phyloP scores from a whole-genome alignment of 2,888 invertebrate species.

The Ochlodes sylvanus region DNA sequence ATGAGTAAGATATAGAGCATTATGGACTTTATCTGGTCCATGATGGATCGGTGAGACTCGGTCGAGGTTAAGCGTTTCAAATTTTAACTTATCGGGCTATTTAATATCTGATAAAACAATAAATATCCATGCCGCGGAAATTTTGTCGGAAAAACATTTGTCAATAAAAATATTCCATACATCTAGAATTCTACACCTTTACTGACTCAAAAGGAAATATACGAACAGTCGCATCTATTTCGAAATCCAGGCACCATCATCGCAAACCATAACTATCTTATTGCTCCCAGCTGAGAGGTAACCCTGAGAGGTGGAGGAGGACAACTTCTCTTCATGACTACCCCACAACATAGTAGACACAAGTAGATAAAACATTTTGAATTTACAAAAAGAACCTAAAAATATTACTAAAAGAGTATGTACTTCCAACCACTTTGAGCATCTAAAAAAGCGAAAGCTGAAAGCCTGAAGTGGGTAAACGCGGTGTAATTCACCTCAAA shows the following conservation, averaged over 20 bases:
- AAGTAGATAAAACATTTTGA: not conserved
- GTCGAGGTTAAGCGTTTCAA: not conserved
- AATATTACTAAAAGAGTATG: slow-evolving; percentile 2
- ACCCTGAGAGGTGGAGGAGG: no score
- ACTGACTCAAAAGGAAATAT: no score
- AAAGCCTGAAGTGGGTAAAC: slow-evolving; percentile 26
- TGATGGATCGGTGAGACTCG: slow-evolving; percentile 24
- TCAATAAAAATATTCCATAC: no score
- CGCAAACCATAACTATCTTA: no score
- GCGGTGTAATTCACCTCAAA: slow-evolving; percentile 27
- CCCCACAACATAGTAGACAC: not conserved
- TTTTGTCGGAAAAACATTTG: not conserved
- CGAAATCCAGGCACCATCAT: no score
- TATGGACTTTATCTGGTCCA: slow-evolving; percentile 18
- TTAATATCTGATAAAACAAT: slow-evolving; percentile 12
- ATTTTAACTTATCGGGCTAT: not conserved
- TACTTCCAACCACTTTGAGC: slow-evolving; percentile 14
- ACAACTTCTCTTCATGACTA: not conserved
- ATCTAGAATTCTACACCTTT: no score
- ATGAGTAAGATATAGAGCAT: slow-evolving; percentile 5
- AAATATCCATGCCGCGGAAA: slow-evolving; percentile 5
- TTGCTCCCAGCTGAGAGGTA: no score
- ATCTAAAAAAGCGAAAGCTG: slow-evolving; percentile 23
- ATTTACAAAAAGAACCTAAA: not conserved
- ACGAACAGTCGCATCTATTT: no score